phyloP scores from a whole-genome alignment of 2,888 invertebrate genomes.

The Caenorhabditis uteleia region DNA sequence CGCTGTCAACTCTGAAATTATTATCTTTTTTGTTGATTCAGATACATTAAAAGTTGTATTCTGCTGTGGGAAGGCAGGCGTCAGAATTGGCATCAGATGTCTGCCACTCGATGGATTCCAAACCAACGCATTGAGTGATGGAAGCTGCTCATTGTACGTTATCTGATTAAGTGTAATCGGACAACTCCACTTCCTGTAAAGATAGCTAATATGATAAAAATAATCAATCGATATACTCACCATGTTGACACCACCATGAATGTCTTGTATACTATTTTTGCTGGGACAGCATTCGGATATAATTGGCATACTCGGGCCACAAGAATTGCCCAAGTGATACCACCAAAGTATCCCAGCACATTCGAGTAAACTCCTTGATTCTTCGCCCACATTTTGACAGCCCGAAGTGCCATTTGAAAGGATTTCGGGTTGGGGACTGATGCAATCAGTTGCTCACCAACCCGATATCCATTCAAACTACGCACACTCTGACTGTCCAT shows the following conservation, averaged over 20 bases:
- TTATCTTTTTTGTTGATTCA: slow-evolving; percentile 87
- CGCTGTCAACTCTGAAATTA: slow-evolving; percentile 87
- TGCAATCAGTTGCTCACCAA: slow-evolving; percentile 95
- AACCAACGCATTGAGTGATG: background rate
- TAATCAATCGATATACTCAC: no score
- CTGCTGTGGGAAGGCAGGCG: slow-evolving; percentile 98
- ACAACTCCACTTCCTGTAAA: slow-evolving; percentile 86
- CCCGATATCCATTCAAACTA: slow-evolving; percentile 79
- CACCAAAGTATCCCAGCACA: slow-evolving; percentile 88
- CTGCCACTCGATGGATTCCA: slow-evolving; percentile 75
- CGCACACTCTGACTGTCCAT: slow-evolving; percentile 90
- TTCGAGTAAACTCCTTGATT: slow-evolving; percentile 88
- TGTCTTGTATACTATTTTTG: slow-evolving; percentile 94
- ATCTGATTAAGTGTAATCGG: slow-evolving; percentile 93
- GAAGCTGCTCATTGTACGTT: slow-evolving; percentile 52
- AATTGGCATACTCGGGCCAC: slow-evolving; percentile 97
- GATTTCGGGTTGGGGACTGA: slow-evolving; percentile 92
- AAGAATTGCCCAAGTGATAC: slow-evolving; percentile 99
- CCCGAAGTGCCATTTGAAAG: slow-evolving; percentile 88
- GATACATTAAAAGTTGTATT: slow-evolving; percentile 99
- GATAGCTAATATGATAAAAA: no score
- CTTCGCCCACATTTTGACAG: slow-evolving; percentile 81
- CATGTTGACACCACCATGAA: slow-evolving; percentile 97
- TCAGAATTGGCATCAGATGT: slow-evolving; percentile 99
- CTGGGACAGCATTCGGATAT: slow-evolving; percentile 93